Percentiles rank a stretch among this genome's conserved stretches.
Conservation (phyloP, 2,797 vertebrate species). For the Enteromius radiatus region DNA sequence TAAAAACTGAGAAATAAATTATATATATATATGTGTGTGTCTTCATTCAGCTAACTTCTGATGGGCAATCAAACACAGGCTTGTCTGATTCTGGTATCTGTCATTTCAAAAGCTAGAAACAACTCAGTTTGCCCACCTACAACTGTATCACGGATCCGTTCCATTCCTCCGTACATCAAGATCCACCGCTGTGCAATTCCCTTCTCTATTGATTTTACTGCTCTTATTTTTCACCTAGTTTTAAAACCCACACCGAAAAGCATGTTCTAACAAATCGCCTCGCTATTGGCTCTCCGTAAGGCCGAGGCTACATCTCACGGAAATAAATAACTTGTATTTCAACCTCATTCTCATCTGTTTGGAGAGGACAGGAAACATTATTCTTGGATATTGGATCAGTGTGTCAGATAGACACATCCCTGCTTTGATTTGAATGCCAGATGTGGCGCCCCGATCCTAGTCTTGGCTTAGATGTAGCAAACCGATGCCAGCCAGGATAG, state of each 20-base stretch:
- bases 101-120: constrained; percentile 71
- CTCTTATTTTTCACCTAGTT: constrained; percentile 70
- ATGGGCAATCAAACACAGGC: constrained; percentile 72
- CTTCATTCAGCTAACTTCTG: background rate
- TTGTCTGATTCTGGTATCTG: constrained; percentile 71
- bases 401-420: constrained; percentile 36
- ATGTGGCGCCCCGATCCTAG: background rate
- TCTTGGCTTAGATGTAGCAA: background rate
- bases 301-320: constrained; percentile 46
- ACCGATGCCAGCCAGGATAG: constrained; percentile 1
- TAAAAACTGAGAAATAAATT: no score
- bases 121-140: constrained; percentile 73
- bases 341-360: constrained; percentile 46
- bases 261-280: constrained; percentile 71
- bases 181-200: constrained; percentile 71
- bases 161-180: constrained; percentile 73
- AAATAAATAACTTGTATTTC: constrained; percentile 57
- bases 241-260: constrained; percentile 70
- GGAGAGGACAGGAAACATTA: constrained; percentile 47
- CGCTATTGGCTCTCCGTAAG: constrained; percentile 56
- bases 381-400: constrained; percentile 36
- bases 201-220: constrained; percentile 76
- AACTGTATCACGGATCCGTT: constrained; percentile 73
- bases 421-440: constrained; percentile 39
- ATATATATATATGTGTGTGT: no score